phyloP scores from a whole-genome alignment of 2,888 invertebrate genomes.

The Rutpela maculata region DNA sequence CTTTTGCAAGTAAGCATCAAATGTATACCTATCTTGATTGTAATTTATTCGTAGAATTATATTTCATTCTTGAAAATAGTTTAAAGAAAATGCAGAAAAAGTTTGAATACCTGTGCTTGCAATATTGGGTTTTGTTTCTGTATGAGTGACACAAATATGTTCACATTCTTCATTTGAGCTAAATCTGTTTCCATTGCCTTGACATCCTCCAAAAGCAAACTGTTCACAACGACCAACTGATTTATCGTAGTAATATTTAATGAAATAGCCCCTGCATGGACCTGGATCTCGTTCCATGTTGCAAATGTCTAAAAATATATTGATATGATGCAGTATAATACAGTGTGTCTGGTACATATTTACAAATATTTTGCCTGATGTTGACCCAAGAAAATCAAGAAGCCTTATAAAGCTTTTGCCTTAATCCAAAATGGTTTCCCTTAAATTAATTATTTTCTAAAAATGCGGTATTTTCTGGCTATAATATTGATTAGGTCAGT shows the following conservation, averaged over 20 bases:
- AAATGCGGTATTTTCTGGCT: no score
- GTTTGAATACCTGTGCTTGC: constrained; percentile 65
- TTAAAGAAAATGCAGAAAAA: background rate
- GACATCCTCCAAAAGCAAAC: constrained; percentile 89
- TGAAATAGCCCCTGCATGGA: constrained; percentile 80
- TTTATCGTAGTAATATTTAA: constrained; percentile 84
- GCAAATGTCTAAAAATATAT: constrained; percentile 81
- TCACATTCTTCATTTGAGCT: constrained; percentile 84
- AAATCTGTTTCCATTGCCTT: constrained; percentile 90
- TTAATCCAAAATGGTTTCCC: no score
- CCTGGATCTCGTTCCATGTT: constrained; percentile 81
- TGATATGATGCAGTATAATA: background rate
- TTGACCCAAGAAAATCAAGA: no score
- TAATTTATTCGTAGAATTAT: background rate
- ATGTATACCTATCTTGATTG: no score
- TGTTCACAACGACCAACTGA: constrained; percentile 78
- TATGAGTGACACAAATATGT: constrained; percentile 80
- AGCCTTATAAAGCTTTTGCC: no score
- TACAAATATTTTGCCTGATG: no score
- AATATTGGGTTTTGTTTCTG: constrained; percentile 74
- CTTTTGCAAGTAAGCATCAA: no score
- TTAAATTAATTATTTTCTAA: no score
- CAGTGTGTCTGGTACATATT: no score
- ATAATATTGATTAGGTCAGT: no score
- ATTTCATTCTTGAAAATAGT: background rate